Evolutionary conservation across 2,113 vertebrate genomes (phyloP).

Genomic region (Otus sunia): DNA sequence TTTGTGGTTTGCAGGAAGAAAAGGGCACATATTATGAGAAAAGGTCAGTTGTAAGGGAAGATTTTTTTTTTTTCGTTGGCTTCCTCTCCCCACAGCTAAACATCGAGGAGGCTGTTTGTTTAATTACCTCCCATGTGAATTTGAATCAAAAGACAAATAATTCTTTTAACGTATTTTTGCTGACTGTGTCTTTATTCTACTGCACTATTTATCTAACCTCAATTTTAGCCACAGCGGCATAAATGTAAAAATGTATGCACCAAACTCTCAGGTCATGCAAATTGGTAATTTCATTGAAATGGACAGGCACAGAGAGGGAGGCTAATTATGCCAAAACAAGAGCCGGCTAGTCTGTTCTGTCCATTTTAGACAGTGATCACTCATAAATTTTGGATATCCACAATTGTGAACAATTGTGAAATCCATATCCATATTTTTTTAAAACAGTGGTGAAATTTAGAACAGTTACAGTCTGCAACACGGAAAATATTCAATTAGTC

Average conservation of each 20-base stretch:
- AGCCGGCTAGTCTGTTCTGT: background rate
- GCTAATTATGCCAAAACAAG: background rate
- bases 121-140: constrained; percentile 56
- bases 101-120: background rate
- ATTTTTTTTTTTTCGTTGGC: background rate
- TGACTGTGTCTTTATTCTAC: constrained; percentile 15
- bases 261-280: background rate
- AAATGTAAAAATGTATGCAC: background rate
- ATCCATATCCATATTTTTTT: background rate
- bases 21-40: background rate
- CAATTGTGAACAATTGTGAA: background rate
- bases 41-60: background rate
- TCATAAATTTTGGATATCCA: background rate
- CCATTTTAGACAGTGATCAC: background rate
- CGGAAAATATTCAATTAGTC: background rate
- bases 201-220: background rate
- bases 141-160: constrained; percentile 50
- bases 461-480: background rate
- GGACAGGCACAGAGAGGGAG: background rate
- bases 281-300: background rate
- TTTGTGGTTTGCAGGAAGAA: background rate
- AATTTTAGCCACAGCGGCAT: background rate
- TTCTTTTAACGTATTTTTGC: constrained; percentile 17
- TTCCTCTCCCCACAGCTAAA: background rate
- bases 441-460: background rate